Evolutionary conservation across 2,888 invertebrate genomes (phyloP).

Genomic region (Polydrusus tereticollis): DNA sequence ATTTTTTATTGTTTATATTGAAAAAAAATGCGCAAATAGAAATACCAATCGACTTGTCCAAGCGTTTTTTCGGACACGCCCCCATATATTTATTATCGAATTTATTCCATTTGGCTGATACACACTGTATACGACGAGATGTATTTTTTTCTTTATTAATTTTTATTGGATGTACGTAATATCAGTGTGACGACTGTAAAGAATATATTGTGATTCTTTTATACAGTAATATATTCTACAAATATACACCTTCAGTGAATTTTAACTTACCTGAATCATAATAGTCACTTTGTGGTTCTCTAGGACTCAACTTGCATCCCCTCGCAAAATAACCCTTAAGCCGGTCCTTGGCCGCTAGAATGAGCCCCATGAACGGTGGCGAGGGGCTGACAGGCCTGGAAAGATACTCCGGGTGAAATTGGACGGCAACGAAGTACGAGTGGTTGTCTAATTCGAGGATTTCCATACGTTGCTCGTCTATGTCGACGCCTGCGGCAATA

Average conservation of each 20-base stretch:
- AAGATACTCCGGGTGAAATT: constrained; percentile 98
- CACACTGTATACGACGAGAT: no score
- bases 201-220: no score
- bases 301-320: constrained; percentile 82
- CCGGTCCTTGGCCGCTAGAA: constrained; percentile 90
- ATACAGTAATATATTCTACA: not conserved
- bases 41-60: no score
- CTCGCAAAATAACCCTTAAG: constrained; percentile 79
- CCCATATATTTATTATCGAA: no score
- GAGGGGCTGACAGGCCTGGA: constrained; percentile 93
- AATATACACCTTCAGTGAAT: not conserved
- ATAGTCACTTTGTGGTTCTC: constrained; percentile 76
- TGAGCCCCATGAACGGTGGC: constrained; percentile 94
- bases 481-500: constrained; percentile 76
- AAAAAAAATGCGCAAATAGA: no score
- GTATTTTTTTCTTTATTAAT: no score
- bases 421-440: constrained; percentile 94
- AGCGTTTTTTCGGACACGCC: no score
- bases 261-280: constrained; percentile 75
- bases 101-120: no score
- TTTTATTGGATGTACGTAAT: no score
- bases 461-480: constrained; percentile 92
- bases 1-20: no score
- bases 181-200: no score
- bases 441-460: constrained; percentile 89